Conservation (phyloP, 2,113 vertebrate species). For the Geothlypis trichas region DNA sequence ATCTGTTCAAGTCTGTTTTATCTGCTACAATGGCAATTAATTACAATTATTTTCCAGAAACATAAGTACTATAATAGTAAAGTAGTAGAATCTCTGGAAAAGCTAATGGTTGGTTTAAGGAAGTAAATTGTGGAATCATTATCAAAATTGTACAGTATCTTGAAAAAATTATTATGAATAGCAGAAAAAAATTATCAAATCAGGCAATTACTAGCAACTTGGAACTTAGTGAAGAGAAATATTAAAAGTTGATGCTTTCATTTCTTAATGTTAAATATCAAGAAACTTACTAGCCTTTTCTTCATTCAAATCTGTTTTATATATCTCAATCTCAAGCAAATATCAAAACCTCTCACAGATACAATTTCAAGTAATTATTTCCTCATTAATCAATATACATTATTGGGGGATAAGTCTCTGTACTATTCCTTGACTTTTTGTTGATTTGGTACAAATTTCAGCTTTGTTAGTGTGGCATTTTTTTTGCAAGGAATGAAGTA, state of each 20-base stretch:
- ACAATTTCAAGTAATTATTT: neutral
- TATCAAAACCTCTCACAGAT: neutral
- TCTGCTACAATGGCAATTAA: neutral
- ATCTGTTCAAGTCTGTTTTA: neutral
- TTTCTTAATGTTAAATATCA: neutral
- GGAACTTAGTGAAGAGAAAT: neutral
- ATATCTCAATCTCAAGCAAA: too few relatives aligned
- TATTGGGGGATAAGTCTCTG: neutral
- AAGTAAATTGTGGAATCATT: neutral
- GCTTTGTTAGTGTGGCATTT: neutral
- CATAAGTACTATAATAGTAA: neutral
- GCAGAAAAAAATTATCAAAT: neutral
- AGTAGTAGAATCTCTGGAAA: neutral
- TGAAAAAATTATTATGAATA: neutral
- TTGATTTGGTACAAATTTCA: neutral
- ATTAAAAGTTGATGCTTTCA: neutral
- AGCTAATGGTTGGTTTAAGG: neutral
- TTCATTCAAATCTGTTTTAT: neutral
- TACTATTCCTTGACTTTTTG: neutral
- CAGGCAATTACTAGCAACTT: neutral
- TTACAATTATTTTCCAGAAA: neutral
- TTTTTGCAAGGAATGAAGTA: neutral
- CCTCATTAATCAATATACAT: neutral
- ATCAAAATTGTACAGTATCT: neutral
- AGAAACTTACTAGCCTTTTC: neutral